Conservation (phyloP, 2,113 vertebrate species). For the Mormyrus lacerda region DNA sequence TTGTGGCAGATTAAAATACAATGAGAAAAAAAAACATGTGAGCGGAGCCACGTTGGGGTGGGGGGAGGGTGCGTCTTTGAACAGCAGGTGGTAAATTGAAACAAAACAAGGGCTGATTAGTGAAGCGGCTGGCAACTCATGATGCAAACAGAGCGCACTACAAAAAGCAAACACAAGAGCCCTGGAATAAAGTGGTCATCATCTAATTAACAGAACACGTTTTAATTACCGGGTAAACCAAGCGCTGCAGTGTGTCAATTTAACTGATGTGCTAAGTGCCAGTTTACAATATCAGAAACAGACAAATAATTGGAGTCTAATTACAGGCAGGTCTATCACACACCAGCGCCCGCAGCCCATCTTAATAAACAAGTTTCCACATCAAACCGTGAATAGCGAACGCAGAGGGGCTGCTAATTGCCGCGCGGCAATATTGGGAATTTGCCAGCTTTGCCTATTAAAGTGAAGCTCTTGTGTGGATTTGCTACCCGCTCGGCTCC, state of each 20-base stretch:
- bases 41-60: constrained; percentile 76
- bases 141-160: constrained; percentile 95
- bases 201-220: constrained; percentile 99
- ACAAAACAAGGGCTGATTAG: constrained; percentile 99
- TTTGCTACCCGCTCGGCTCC: constrained; percentile 80
- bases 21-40: constrained; percentile 57
- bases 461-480: constrained; percentile 88
- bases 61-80: constrained; percentile 82
- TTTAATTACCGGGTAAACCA: constrained; percentile 99
- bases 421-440: constrained; percentile 88
- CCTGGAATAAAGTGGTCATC: constrained; percentile 99
- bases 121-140: constrained; percentile 96
- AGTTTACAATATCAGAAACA: constrained; percentile 99
- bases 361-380: constrained; percentile 99
- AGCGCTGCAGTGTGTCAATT: constrained; percentile 98
- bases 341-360: constrained; percentile 94
- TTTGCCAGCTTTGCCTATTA: constrained; percentile 94
- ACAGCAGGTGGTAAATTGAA: constrained; percentile 99
- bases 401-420: constrained; percentile 94
- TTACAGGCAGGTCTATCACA: constrained; percentile 99
- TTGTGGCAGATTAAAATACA: constrained; percentile 57
- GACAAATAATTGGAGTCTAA: constrained; percentile 99
- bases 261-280: constrained; percentile 99
- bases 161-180: constrained; percentile 96
- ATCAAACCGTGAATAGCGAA: constrained; percentile 99